A percentile compares a stretch with the other conserved stretches of the same genome.
Evolutionary conservation across 1,140 invertebrate genomes (phyloP).

Genomic region (Zaprionus capensis): DNA sequence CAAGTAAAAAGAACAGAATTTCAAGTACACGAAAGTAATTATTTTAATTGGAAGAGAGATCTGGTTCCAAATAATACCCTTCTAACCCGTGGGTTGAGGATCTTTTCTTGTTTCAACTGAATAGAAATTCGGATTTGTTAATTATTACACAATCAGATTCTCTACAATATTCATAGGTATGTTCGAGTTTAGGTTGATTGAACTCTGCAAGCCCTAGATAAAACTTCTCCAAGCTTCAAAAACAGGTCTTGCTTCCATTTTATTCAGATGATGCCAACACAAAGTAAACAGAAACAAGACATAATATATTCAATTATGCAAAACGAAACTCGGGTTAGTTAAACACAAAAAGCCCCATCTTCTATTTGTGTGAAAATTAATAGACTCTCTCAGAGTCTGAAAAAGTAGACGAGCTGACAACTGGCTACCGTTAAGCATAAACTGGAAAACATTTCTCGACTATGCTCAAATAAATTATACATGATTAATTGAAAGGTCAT

Average conservation of each 20-base stretch:
- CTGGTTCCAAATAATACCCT: too few relatives aligned
- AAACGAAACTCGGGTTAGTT: constrained; percentile 29
- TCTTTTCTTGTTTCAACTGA: background rate
- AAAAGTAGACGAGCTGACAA: constrained; percentile 62
- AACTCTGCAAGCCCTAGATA: constrained; percentile 56
- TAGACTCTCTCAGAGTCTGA: constrained; percentile 52
- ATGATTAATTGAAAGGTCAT: constrained; percentile 79
- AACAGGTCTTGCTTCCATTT: constrained; percentile 56
- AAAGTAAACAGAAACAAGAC: constrained; percentile 18
- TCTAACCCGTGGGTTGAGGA: too few relatives aligned
- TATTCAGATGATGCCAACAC: constrained; percentile 24
- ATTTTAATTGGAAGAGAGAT: background rate
- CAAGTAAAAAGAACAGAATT: background rate
- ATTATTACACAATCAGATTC: constrained; percentile 9
- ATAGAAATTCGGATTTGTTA: background rate
- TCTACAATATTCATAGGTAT: background rate
- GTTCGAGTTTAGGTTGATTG: constrained; percentile 54
- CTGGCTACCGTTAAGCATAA: constrained; percentile 47
- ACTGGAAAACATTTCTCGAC: constrained; percentile 49
- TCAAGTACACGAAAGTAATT: constrained; percentile 4
- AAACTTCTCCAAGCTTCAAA: constrained; percentile 8
- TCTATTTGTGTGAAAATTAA: constrained; percentile 63
- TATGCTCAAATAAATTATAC: constrained; percentile 61
- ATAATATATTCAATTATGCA: constrained; percentile 60
- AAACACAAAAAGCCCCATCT: constrained; percentile 40